These are phyloP conservation scores for Pempheris klunzingeri DNA, from an alignment of 2,797 vertebrate species.

Conservation along the genomic window DNA sequence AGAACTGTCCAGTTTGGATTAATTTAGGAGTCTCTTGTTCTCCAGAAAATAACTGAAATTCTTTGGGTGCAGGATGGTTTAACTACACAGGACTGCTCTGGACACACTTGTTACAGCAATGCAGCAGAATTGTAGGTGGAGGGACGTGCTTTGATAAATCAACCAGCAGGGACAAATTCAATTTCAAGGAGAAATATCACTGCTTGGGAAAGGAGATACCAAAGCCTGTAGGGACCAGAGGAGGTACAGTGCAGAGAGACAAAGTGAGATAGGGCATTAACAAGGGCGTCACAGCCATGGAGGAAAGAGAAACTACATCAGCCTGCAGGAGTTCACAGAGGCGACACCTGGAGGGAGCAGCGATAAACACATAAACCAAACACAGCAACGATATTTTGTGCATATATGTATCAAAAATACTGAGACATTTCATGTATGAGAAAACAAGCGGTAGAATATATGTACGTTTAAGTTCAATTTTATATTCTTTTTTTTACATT, in stretches of 20 bases:
- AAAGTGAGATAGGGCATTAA: constrained; percentile 52
- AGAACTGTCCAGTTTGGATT: background rate
- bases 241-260: constrained; percentile 40
- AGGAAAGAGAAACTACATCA: constrained; percentile 68
- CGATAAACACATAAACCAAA: too few relatives aligned
- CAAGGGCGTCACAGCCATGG: constrained; percentile 61
- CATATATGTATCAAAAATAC: constrained; percentile 6
- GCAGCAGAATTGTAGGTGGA: constrained; percentile 34
- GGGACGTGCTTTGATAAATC: constrained; percentile 58
- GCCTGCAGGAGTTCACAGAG: constrained; percentile 75
- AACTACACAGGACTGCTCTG: constrained; percentile 23
- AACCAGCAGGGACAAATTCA: constrained; percentile 63
- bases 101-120: constrained; percentile 48
- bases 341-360: constrained; percentile 44
- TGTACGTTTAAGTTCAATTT: background rate
- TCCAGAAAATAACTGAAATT: constrained; percentile 7
- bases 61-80: constrained; percentile 12
- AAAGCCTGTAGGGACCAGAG: constrained; percentile 54
- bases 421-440: background rate
- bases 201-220: constrained; percentile 49
- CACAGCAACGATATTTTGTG: constrained; percentile 1
- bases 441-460: constrained; percentile 1
- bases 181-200: constrained; percentile 73
- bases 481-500: too few relatives aligned
- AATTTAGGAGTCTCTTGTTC: constrained; percentile 8